Evolutionary conservation across 92 coral and sea anemone species (phyloP), one percentile per base, ranked within the genome.

Genomic region (Bergia puertoricense): DNA sequence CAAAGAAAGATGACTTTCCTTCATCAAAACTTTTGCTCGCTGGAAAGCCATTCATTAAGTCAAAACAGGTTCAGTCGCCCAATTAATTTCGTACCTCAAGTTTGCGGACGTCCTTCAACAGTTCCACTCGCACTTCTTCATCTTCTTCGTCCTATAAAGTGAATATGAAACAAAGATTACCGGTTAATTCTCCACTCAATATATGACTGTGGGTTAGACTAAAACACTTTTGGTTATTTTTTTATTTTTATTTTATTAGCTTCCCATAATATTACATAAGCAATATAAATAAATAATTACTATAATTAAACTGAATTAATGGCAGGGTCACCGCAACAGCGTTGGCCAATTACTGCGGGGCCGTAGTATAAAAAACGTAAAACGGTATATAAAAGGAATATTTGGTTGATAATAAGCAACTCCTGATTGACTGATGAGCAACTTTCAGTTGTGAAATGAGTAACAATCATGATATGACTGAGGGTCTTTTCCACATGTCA

Each of bases 71-170:
- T 54, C 16, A 54, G 18, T 18, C 3, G 59, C 14, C 14, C 11
- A 54, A 62, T 38, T 59, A 30, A 1, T 69, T 59, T 5, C 76
- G 20, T 67, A 88, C 93, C 93, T 69, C 80, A 88, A 88, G 93
- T 68, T 88, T 91, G 67, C 84, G 79, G 23, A 71, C 86, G 6
- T 91, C 93, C 20, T 88, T 88, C 8, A 91, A 38, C 88, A 88
- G 74, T 37, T 14, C 51, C 6, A 79, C 85, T 68, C 91, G 79
- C 51, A 51, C 69, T 41, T 91, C 91, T 57, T 88, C 89, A 9
- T 88, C 88, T 54, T 82, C 91, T 59, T 62, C 89, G 67, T 20
- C 85, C 93, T 91, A 56, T 10, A 5, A 62, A 72, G 45, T 44
- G 46, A 39, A 85, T 16, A 37, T 36, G 43, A 43, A n/a, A 23